Evolutionary conservation across 2,113 vertebrate genomes (phyloP), one percentile per base, ranked within the genome.

Genomic region (Prietella phreatophila): DNA sequence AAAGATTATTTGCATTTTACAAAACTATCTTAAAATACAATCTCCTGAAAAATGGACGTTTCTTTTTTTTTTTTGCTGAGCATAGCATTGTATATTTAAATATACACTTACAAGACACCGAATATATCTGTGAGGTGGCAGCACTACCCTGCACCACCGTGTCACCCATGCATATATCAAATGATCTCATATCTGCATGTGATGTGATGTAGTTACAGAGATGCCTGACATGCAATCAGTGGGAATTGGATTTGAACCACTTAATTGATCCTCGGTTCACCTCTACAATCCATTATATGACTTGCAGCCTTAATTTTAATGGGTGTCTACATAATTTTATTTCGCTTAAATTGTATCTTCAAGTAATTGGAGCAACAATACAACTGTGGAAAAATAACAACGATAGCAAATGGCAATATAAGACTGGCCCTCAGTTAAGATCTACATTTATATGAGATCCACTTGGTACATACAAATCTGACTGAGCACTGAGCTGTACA

Each of bases 371-470:
- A 50, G 15, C 58, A 83, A 25, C 25, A 83, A 65, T 17, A n/a
- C 13, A 22, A 27, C 14, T 83, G 22, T 42, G 27, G 22, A 17
- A 33, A 58, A 81, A 82, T 36, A 27, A 13, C 14, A 17, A 27
- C n/a, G 56, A 39, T 4, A 56, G 30, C n/a, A 67, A 63, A 65
- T 20, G 19, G 47, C 11, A 67, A 17, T 47, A 53, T 33, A 61
- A 86, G 39, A 47, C 4, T 47, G 42, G 42, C 42, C 75, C 42
- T 86, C 39, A 27, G 13, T 50, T 47, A 50, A 79, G 17, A 79
- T 79, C 60, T 79, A 47, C 20, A 63, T 80, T 67, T 86, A 67
- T 33, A 39, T 17, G n/a, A 53, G 58, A 65, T 79, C 60, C 20
- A 39, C 20, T 65, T 6, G 6, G 73, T 50, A 56, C 13, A 80